Evolutionary conservation across 2,797 vertebrate species (phyloP), one percentile per base, ranked within the genome.

Genomic region (Tinamus major): DNA sequence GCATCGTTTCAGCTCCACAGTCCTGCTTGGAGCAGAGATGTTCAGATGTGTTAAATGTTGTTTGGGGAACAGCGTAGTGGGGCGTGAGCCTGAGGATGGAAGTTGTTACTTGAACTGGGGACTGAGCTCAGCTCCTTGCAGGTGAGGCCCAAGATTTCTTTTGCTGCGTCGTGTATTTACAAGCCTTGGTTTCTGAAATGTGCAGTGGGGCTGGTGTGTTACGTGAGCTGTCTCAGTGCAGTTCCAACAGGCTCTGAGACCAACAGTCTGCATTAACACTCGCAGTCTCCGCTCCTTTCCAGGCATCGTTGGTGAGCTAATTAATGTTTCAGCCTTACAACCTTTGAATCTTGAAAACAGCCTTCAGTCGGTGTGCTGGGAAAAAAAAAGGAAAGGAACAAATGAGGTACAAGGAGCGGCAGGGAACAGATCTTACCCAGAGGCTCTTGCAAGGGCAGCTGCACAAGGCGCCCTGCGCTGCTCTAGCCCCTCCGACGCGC

Each of bases 141-240:
- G 64, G 27, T 56, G 58, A 72, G 72, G 33, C 72, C 69, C 33
- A 7, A 23, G 56, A 21, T 11, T 58, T 89, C 89, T 58, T 53
- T 67, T 27, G 21, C 3, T 46, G 10, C 4, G 6, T 23, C 6
- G 5, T 31, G 3, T 48, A 1, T 3, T 2, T 11, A 9, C 27
- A 71, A 19, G 20, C 29, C 31, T 77, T 35, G 3, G 56, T 35
- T 65, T 48, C n/a, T 24, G 41, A 68, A 48, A 41, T 1, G 9
- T 4, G 0, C 35, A 67, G 6, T 10, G 18, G 74, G 24, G 35
- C 19, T 39, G 42, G 26, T 29, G 46, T 24, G n/a, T 33, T 51
- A 12, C 1, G 0, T 29, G 68, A 79, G 37, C 17, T 12, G 44
- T n/a, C 56, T 44, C 20, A 13, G 2, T 23, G 12, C 46, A 18